Evolutionary conservation across 2,888 invertebrate genomes (phyloP).

Genomic region (Epsilonema sp.): DNA sequence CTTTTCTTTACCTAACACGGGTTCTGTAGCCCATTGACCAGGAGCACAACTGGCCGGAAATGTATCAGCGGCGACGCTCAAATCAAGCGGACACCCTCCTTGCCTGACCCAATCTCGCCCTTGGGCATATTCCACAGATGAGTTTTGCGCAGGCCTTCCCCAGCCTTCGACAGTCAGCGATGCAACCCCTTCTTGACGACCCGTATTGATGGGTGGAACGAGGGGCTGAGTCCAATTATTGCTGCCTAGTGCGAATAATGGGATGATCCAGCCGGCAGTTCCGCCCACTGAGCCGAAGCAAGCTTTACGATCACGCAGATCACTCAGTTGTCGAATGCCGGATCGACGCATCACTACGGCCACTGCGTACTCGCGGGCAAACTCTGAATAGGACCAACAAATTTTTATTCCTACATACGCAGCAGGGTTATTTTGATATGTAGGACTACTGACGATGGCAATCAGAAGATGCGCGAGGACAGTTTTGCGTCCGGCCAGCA

Average conservation of each 20-base stretch:
- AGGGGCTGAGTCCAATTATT: background rate
- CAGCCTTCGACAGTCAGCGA: background rate
- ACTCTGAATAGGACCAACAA: too few species aligned
- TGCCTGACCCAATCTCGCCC: background rate
- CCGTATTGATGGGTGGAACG: background rate
- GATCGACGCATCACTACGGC: background rate
- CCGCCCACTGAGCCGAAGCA: background rate
- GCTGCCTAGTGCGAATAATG: background rate
- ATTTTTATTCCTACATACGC: too few species aligned
- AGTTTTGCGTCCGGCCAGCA: too few species aligned
- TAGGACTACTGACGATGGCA: too few species aligned
- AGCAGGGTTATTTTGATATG: too few species aligned
- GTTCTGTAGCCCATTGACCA: background rate
- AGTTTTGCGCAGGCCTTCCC: too few species aligned
- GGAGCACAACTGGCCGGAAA: constrained; percentile 3
- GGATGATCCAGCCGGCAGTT: constrained; percentile 1
- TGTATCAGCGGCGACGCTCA: background rate
- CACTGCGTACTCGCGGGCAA: background rate
- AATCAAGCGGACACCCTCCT: background rate
- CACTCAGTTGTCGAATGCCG: background rate
- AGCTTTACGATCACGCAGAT: background rate
- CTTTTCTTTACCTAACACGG: background rate
- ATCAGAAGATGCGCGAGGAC: too few species aligned
- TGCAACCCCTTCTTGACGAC: background rate
- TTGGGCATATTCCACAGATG: too few species aligned